phyloP scores from a whole-genome alignment of 2,888 invertebrate species.

The Graphium colonna region DNA sequence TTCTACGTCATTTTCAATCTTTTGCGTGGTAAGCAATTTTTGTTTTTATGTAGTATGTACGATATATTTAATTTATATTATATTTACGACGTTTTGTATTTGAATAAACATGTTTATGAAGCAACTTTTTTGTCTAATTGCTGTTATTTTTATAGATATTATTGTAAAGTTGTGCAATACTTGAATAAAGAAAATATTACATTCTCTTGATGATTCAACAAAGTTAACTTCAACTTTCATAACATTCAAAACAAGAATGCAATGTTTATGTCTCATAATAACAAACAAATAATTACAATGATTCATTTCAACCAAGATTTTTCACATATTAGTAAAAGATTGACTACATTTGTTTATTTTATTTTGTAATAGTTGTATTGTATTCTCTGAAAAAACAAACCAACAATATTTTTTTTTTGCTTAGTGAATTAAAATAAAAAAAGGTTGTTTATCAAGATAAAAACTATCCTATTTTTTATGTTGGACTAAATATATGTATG shows the following conservation, averaged over 20 bases:
- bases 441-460: too few species aligned
- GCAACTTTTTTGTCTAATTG: neutral
- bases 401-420: too few species aligned
- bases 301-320: too few species aligned
- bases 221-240: too few species aligned
- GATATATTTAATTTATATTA: neutral
- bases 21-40: slow-evolving; percentile 49
- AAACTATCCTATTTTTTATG: too few species aligned
- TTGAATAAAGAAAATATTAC: slow-evolving; percentile 1
- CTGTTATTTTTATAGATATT: neutral
- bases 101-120: neutral
- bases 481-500: too few species aligned
- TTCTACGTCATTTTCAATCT: slow-evolving; percentile 52
- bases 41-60: neutral
- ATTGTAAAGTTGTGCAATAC: neutral
- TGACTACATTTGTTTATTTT: too few species aligned
- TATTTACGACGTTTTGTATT: neutral
- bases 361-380: too few species aligned
- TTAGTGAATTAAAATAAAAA: too few species aligned
- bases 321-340: too few species aligned
- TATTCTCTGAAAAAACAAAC: too few species aligned
- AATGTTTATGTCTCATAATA: neutral
- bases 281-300: neutral
- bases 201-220: neutral
- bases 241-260: too few species aligned